Conservation (phyloP, 2,113 vertebrate genomes). For the Malaclemys terrapin region DNA sequence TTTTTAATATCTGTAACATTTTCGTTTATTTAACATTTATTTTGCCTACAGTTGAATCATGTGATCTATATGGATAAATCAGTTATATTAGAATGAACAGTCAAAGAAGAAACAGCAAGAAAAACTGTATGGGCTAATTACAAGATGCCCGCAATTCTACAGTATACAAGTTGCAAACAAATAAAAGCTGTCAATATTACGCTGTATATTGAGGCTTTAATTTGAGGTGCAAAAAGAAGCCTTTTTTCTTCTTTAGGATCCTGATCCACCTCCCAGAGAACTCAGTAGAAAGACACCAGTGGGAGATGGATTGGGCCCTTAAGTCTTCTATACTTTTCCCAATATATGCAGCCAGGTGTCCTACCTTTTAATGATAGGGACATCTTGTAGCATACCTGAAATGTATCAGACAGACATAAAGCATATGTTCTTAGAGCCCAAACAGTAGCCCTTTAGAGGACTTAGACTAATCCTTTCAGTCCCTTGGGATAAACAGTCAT, state of each 20-base stretch:
- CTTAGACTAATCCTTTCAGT: not conserved
- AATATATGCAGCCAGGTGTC: not conserved
- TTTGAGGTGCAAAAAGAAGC: not conserved
- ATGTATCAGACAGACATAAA: not conserved
- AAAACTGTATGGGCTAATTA: not conserved
- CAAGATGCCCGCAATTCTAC: not conserved
- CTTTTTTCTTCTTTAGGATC: not conserved
- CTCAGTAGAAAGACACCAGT: not conserved
- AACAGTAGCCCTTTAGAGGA: not conserved
- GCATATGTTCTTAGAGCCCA: not conserved
- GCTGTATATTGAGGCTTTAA: not conserved
- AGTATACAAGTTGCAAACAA: not conserved
- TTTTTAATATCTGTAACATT: not conserved
- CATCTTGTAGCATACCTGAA: not conserved
- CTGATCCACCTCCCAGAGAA: not conserved
- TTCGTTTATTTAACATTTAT: conserved; percentile 24
- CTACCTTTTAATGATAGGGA: not conserved
- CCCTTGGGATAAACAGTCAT: not conserved
- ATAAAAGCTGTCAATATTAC: not conserved
- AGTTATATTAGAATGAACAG: conserved; percentile 16
- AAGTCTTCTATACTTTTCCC: not conserved
- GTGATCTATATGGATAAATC: conserved; percentile 1
- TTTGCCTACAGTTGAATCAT: not conserved
- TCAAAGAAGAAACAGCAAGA: not conserved
- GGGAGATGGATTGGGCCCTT: not conserved